These are phyloP conservation scores for Operophtera brumata DNA, from an alignment of 2,888 invertebrate species.

Conservation along the genomic window DNA sequence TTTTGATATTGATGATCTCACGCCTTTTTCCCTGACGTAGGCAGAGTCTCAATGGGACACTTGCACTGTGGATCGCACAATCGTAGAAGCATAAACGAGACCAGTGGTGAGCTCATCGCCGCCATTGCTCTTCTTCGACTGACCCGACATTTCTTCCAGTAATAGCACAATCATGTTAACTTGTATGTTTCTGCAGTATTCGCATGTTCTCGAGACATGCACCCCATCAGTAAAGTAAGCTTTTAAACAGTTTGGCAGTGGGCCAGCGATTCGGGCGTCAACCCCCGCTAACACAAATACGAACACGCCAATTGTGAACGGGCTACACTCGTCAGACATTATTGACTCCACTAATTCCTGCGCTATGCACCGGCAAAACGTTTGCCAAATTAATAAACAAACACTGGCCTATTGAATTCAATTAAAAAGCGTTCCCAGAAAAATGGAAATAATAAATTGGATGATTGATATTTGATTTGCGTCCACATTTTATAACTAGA, in stretches of 20 bases:
- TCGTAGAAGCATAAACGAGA: too few relatives aligned
- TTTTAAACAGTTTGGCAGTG: constrained; percentile 61
- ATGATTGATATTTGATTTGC: constrained; percentile 15
- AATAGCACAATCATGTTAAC: too few relatives aligned
- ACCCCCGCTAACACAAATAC: constrained; percentile 49
- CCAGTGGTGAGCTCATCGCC: too few relatives aligned
- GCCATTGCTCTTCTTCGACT: too few relatives aligned
- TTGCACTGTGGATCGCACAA: too few relatives aligned
- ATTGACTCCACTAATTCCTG: constrained; percentile 33
- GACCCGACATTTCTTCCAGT: too few relatives aligned
- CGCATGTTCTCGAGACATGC: constrained; percentile 28
- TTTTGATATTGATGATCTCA: too few relatives aligned
- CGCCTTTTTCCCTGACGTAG: too few relatives aligned
- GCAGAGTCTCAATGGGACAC: too few relatives aligned
- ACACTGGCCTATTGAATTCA: constrained; percentile 14
- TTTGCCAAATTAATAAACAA: constrained; percentile 26
- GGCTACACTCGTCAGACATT: constrained; percentile 23
- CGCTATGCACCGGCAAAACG: constrained; percentile 20
- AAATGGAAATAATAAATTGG: constrained; percentile 13
- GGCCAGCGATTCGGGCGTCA: constrained; percentile 65
- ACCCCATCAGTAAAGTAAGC: constrained; percentile 41
- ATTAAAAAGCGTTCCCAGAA: constrained; percentile 10
- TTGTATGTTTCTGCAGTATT: neutral
- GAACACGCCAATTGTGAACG: constrained; percentile 40
- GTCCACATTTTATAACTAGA: constrained; percentile 10